phyloP scores from a whole-genome alignment of 1,140 invertebrate species.

The Adoxophyes honmai region DNA sequence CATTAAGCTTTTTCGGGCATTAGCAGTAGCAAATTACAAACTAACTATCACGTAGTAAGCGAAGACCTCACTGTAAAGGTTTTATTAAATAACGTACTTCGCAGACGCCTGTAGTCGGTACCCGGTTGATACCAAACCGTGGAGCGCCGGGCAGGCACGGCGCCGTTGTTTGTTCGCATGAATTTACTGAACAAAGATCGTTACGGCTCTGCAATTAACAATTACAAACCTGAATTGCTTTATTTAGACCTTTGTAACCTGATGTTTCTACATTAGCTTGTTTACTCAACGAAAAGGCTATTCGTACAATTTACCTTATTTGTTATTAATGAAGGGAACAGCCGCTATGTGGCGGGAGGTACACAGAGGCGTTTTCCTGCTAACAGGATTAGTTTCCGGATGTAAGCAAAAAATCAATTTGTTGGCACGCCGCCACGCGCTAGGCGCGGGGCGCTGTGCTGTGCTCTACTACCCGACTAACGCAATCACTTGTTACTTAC shows the following conservation, averaged over 20 bases:
- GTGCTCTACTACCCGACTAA: not conserved
- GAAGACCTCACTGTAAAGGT: too few relatives aligned
- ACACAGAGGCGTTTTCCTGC: conserved; percentile 11
- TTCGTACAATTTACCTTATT: conserved; percentile 2
- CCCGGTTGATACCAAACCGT: not conserved
- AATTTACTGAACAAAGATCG: conserved; percentile 47
- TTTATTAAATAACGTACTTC: not conserved
- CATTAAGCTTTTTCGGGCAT: too few relatives aligned
- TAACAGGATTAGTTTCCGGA: conserved; percentile 22
- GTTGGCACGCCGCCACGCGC: conserved; percentile 22
- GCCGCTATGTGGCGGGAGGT: not conserved
- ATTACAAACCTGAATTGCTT: conserved; percentile 47
- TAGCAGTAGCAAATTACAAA: too few relatives aligned
- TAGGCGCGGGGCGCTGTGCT: not conserved
- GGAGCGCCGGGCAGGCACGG: not conserved
- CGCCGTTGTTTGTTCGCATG: conserved; percentile 10
- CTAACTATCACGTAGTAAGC: too few relatives aligned
- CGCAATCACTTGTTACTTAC: too few relatives aligned
- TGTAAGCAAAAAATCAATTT: conserved; percentile 30
- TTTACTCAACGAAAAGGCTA: not conserved
- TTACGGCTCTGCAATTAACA: conserved; percentile 43
- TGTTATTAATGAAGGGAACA: conserved; percentile 14
- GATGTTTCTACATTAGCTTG: not conserved
- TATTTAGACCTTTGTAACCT: conserved; percentile 27
- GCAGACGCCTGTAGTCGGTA: not conserved